phyloP scores from a whole-genome alignment of 2,797 vertebrate species.

The Myiotriccus ornatus region DNA sequence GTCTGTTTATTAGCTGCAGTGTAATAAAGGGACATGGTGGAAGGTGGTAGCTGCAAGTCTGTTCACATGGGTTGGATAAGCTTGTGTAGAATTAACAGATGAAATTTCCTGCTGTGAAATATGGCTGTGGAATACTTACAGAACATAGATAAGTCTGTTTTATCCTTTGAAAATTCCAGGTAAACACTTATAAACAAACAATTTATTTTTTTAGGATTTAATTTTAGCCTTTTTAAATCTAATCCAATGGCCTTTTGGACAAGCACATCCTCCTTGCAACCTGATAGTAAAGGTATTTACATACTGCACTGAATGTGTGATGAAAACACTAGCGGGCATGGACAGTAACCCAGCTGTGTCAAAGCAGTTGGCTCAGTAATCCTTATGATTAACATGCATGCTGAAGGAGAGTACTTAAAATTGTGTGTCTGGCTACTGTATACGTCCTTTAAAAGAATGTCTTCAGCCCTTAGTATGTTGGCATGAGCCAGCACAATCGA shows the following conservation, averaged over 20 bases:
- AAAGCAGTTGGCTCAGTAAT: constrained; percentile 78
- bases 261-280: constrained; percentile 86
- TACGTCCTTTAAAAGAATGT: not conserved
- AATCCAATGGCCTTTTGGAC: constrained; percentile 99
- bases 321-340: constrained; percentile 61
- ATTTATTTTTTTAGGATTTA: constrained; percentile 95
- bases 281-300: constrained; percentile 93
- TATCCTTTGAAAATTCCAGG: constrained; percentile 27
- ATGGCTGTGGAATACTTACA: not conserved
- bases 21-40: not conserved
- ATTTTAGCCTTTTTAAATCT: constrained; percentile 99
- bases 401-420: constrained; percentile 43
- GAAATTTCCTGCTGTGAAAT: not conserved
- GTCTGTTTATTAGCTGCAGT: not conserved
- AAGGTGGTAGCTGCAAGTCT: not conserved
- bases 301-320: constrained; percentile 80
- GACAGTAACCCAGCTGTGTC: constrained; percentile 70
- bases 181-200: constrained; percentile 55
- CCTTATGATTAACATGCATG: constrained; percentile 73
- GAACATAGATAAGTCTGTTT: not conserved
- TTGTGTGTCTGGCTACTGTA: not conserved
- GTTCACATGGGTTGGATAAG: not conserved
- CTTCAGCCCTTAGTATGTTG: not conserved
- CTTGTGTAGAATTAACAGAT: not conserved
- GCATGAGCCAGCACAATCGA: not conserved